Conservation (phyloP, 2,888 invertebrate genomes). For the Scaptomyza cyrtandrae region DNA sequence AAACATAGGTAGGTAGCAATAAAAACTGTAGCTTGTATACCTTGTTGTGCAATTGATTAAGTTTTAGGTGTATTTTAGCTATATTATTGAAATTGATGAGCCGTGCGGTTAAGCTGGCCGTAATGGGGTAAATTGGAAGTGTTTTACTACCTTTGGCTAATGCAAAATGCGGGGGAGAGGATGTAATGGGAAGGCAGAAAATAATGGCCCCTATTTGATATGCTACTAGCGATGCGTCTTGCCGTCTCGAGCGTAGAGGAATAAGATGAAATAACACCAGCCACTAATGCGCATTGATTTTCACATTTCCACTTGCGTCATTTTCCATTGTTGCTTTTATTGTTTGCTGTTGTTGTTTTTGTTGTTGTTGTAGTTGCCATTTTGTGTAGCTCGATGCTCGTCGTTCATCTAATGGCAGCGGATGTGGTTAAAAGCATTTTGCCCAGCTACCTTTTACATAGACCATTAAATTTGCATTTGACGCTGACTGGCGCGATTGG, state of each 20-base stretch:
- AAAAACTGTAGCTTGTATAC: slow-evolving; percentile 23
- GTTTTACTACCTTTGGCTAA: slow-evolving; percentile 15
- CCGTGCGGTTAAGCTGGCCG: slow-evolving; percentile 37
- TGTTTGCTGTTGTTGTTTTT: slow-evolving; percentile 2
- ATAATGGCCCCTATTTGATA: slow-evolving; percentile 44
- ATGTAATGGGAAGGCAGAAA: background rate
- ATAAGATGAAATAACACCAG: slow-evolving; percentile 70
- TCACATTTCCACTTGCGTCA: slow-evolving; percentile 67
- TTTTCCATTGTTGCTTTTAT: slow-evolving; percentile 62
- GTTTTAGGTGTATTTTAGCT: slow-evolving; percentile 34
- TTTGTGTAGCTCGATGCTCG: slow-evolving; percentile 31
- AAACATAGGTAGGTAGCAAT: background rate
- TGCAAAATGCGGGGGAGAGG: slow-evolving; percentile 17
- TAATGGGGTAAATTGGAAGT: background rate
- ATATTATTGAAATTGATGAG: slow-evolving; percentile 62
- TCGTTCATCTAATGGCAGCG: slow-evolving; percentile 72
- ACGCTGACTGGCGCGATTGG: slow-evolving; percentile 73
- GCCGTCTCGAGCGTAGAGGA: slow-evolving; percentile 29
- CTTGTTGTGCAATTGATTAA: slow-evolving; percentile 41
- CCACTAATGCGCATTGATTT: slow-evolving; percentile 78
- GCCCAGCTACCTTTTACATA: slow-evolving; percentile 76
- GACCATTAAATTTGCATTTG: slow-evolving; percentile 80
- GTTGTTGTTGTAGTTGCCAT: slow-evolving; percentile 10
- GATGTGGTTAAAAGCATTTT: slow-evolving; percentile 81
- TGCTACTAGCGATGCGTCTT: slow-evolving; percentile 57